Conservation (phyloP, 2,113 vertebrate genomes). For the Odocoileus hemionus region DNA sequence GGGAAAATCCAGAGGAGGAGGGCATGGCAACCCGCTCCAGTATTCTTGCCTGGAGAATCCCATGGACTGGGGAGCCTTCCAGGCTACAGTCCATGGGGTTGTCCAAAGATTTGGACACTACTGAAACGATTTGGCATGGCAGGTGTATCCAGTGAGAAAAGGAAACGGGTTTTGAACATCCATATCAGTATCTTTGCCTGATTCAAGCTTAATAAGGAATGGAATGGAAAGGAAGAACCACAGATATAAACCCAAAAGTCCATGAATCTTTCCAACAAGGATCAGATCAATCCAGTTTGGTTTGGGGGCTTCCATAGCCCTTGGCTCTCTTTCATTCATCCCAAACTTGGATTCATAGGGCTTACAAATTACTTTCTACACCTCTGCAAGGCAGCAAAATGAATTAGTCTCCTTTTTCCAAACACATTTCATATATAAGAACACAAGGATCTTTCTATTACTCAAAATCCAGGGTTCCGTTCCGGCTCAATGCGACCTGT, state of each 20-base stretch:
- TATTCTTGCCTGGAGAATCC: background rate
- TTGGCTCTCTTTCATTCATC: background rate
- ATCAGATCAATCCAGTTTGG: background rate
- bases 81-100: background rate
- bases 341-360: background rate
- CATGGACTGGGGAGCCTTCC: background rate
- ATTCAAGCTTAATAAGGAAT: background rate
- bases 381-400: background rate
- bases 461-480: background rate
- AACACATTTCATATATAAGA: background rate
- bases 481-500: background rate
- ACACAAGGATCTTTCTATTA: background rate
- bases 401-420: background rate
- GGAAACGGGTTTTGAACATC: background rate
- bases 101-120: background rate
- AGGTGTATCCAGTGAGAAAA: background rate
- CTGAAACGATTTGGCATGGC: background rate
- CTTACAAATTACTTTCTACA: background rate
- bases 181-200: background rate
- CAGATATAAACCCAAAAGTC: background rate
- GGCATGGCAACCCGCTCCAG: background rate
- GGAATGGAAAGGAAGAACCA: background rate
- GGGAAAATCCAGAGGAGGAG: background rate
- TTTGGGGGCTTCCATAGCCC: background rate
- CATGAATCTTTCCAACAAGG: background rate